These are phyloP conservation scores for Disparrhopalites patrizii DNA, from an alignment of 2,888 invertebrate species.

Conservation along the genomic window DNA sequence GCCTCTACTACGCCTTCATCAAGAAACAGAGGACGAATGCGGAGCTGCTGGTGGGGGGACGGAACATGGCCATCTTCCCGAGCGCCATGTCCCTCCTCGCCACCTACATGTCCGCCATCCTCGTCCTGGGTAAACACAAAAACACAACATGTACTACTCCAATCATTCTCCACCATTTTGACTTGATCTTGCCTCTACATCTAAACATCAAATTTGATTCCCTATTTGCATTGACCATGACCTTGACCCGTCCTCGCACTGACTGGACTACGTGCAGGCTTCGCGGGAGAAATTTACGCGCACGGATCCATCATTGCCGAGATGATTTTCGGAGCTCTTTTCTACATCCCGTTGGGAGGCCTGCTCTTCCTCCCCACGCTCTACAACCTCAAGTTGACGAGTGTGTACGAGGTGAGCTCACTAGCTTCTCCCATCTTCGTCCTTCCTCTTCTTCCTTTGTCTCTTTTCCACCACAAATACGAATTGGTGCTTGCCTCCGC, in stretches of 20 bases:
- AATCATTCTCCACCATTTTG: not conserved
- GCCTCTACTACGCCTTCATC: conserved; percentile 55
- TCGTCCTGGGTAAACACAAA: conserved; percentile 47
- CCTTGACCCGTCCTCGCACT: too few species aligned
- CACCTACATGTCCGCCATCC: conserved; percentile 51
- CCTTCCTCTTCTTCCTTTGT: too few species aligned
- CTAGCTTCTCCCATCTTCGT: not conserved
- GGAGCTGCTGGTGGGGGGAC: conserved; percentile 52
- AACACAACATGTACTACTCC: not conserved
- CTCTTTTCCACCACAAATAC: too few species aligned
- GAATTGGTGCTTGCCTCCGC: too few species aligned
- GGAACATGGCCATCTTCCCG: conserved; percentile 51
- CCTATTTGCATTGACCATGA: too few species aligned
- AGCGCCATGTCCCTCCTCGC: conserved; percentile 52
- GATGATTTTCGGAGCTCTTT: conserved; percentile 47
- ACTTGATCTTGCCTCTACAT: not conserved
- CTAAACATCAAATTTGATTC: too few species aligned
- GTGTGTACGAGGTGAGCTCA: conserved; percentile 50
- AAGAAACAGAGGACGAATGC: conserved; percentile 57
- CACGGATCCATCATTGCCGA: conserved; percentile 50
- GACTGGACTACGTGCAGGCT: conserved; percentile 49
- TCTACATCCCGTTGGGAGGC: conserved; percentile 49
- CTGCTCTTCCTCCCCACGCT: conserved; percentile 50
- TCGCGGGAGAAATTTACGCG: conserved; percentile 51
- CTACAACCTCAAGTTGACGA: conserved; percentile 50